Evolutionary conservation across 2,888 invertebrate species (phyloP), one percentile per base, ranked within the genome.

Genomic region (Nomada hirtipes): DNA sequence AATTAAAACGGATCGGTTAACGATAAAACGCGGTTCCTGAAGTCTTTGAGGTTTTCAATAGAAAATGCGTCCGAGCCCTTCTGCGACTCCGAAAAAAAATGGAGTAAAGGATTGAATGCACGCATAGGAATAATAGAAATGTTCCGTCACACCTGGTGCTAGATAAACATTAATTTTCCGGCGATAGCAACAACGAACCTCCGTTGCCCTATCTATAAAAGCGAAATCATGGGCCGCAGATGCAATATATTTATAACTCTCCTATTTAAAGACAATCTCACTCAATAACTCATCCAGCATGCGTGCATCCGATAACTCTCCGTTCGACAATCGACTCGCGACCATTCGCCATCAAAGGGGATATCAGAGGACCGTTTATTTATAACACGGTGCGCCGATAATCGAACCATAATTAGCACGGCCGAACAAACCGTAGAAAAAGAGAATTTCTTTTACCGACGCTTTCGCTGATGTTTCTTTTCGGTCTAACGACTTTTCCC

Each of bases 401-500:
- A 72, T 73, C 70, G 68, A 18, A 72, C 42, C 42, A n/a, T 52
- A 59, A 81, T 78, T 72, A 72, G 53, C 53, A 13, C 29, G 10
- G 15, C 11, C 29, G 36, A 76, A 65, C 63, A 47, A 64, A 15
- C 29, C 23, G n/a, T 18, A 42, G n/a, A n/a, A 29, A 29, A 52
- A 29, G 18, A 23, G n/a, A 10, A 59, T 59, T 57, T 64, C 63
- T 60, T 69, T 67, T 65, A 63, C 29, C 36, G 60, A 20, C 23
- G 72, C 63, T 79, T 79, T 79, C 63, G 15, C 63, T 1, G 52
- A 47, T 63, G 52, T 63, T 57, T 78, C 7, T 4, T 50, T 59
- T 71, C 82, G 73, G 79, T 87, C 83, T 83, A 76, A 79, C 79
- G 64, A 70, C 64, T 81, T 79, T 61, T 63, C 74, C 80, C 69